Base-by-base conservation (phyloP, 2,888 invertebrate species). In the Hypomecis atomaria region DNA sequence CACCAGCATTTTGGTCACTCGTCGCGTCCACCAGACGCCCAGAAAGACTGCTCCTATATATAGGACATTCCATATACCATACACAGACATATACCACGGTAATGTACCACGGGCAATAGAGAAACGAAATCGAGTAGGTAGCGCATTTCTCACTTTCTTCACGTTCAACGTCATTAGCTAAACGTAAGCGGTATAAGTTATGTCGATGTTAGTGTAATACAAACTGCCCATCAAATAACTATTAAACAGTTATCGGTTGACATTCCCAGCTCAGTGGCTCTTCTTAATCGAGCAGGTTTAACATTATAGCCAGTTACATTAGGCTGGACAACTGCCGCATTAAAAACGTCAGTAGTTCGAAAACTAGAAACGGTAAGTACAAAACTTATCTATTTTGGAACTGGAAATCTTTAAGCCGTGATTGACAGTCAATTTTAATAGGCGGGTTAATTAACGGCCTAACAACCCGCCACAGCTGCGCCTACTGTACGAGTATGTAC, bases 161-260 rank as follows among this genome's bases (percentile, higher is more conserved):
- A 23, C 23, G 23, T 1, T 23, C 23, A 34, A 34, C 34, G 34
- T 48, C 37, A 49, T 37, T 49, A 36, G 6, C 36, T 37, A 37
- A 37, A 8, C 36, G 36, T 11, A 37, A 49, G 37, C 10, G 7
- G 11, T 8, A 37, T 49, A 52, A 47, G 53, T 43, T 54, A 50
- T 42, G 55, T 59, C 56, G 10, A 59, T 56, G 45, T 59, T 23
- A 47, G 54, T 55, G 63, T 63, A 55, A 63, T 40, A 59, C 49
- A 44, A 64, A 55, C 47, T 59, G 36, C 33, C 42, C 49, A 52
- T 64, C 55, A 64, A 64, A 64, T 52, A 47, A 47, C 55, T 56
- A 56, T 64, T 49, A 64, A 56, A 59, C 58, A 53, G 55, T 59
- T 52, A 64, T 59, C 56, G 36, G 23, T 59, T 40, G 56, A 59